These are phyloP conservation scores for Urosaurus nigricauda DNA, from an alignment of 2,797 vertebrate genomes.

Conservation along the genomic window DNA sequence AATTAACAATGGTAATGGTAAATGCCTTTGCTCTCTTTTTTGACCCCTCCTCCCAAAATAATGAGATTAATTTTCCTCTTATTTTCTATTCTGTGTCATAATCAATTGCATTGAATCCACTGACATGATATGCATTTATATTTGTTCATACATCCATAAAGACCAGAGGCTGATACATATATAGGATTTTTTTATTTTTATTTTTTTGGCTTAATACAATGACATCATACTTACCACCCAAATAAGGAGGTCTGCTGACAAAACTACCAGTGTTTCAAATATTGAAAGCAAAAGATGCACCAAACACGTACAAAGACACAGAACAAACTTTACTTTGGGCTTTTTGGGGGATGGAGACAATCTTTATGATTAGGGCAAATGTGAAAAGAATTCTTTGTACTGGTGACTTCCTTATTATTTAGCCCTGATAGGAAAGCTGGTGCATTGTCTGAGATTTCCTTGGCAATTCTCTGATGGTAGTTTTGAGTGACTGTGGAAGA, in stretches of 20 bases:
- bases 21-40: not conserved
- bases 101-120: not conserved
- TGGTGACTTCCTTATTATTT: not conserved
- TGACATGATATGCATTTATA: not conserved
- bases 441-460: not conserved
- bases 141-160: not conserved
- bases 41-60: not conserved
- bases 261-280: not conserved
- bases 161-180: not conserved
- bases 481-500: not conserved
- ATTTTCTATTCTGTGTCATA: not conserved
- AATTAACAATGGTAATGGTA: not conserved
- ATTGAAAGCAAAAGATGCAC: not conserved
- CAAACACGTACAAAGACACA: not conserved
- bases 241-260: not conserved
- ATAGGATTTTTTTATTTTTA: too few species aligned
- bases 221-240: too few species aligned
- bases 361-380: not conserved
- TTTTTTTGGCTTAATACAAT: too few species aligned
- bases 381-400: not conserved
- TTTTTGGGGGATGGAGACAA: not conserved
- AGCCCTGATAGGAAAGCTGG: too few species aligned
- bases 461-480: not conserved
- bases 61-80: not conserved
- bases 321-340: not conserved